Evolutionary conservation across 2,113 vertebrate genomes (phyloP).

Genomic region (Osmerus eperlanus): DNA sequence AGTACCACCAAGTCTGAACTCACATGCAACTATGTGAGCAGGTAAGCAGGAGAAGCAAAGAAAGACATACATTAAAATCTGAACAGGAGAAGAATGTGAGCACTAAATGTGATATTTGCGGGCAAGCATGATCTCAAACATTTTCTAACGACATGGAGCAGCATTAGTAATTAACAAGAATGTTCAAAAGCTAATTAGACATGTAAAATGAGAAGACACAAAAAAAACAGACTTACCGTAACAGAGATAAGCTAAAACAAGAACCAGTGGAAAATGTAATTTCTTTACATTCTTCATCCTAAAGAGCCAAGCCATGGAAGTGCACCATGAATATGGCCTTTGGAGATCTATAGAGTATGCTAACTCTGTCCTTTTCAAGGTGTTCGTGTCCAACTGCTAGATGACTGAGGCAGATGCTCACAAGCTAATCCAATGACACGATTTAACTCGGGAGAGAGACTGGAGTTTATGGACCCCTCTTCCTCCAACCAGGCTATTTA

Average conservation of each 20-base stretch:
- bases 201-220: neutral
- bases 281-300: slow-evolving; percentile 80
- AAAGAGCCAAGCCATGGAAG: slow-evolving; percentile 42
- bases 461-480: slow-evolving; percentile 41
- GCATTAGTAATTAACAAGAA: slow-evolving; percentile 4
- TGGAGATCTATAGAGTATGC: slow-evolving; percentile 10
- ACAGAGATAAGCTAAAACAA: slow-evolving; percentile 75
- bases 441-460: slow-evolving; percentile 58
- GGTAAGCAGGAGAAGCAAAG: neutral
- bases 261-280: slow-evolving; percentile 61
- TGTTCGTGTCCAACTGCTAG: slow-evolving; percentile 47
- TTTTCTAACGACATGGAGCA: neutral
- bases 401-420: slow-evolving; percentile 72
- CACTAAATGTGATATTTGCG: neutral
- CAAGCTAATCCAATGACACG: slow-evolving; percentile 89
- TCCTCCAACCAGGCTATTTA: slow-evolving; percentile 29
- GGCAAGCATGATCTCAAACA: neutral
- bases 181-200: neutral
- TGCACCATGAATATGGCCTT: slow-evolving; percentile 53
- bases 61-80: slow-evolving; percentile 20
- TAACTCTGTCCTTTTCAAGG: slow-evolving; percentile 54
- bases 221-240: slow-evolving; percentile 80
- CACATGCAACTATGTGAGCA: slow-evolving; percentile 21
- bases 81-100: neutral
- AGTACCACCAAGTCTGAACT: slow-evolving; percentile 10